These are phyloP conservation scores for Hydrocynus forskahlii DNA, from an alignment of 2,797 vertebrate species.

Conservation along the genomic window DNA sequence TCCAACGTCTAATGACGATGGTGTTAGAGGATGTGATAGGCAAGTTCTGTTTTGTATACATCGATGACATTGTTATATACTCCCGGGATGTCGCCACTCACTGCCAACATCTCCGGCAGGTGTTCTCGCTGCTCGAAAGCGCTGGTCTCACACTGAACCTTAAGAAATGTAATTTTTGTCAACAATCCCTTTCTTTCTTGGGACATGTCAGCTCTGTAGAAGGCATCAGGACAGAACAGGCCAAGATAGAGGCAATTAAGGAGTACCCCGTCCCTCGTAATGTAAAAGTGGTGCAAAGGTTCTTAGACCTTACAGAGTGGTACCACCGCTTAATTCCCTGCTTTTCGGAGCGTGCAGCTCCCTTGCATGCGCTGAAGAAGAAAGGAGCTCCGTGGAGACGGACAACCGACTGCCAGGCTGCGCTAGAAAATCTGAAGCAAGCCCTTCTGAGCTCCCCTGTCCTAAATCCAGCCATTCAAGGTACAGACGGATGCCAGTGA, in stretches of 20 bases:
- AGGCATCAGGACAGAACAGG: background rate
- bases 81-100: background rate
- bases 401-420: background rate
- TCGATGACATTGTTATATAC: conserved; percentile 14
- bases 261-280: background rate
- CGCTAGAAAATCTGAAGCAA: background rate
- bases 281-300: background rate
- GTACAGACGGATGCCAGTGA: no score
- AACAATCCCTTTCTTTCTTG: background rate
- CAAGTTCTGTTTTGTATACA: conserved; percentile 21
- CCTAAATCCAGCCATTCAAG: no score
- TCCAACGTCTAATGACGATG: conserved; percentile 17
- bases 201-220: background rate
- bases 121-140: background rate
- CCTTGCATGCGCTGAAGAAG: background rate
- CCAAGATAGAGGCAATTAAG: background rate
- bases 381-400: background rate
- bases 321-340: background rate
- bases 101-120: background rate
- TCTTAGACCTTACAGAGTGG: conserved; percentile 1
- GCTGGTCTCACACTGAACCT: conserved; percentile 5
- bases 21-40: conserved; percentile 8
- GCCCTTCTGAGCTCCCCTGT: background rate
- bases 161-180: background rate
- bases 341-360: background rate